Evolutionary conservation across 2,113 vertebrate species (phyloP), one percentile per base, ranked within the genome.

Genomic region (Antigone vipio): DNA sequence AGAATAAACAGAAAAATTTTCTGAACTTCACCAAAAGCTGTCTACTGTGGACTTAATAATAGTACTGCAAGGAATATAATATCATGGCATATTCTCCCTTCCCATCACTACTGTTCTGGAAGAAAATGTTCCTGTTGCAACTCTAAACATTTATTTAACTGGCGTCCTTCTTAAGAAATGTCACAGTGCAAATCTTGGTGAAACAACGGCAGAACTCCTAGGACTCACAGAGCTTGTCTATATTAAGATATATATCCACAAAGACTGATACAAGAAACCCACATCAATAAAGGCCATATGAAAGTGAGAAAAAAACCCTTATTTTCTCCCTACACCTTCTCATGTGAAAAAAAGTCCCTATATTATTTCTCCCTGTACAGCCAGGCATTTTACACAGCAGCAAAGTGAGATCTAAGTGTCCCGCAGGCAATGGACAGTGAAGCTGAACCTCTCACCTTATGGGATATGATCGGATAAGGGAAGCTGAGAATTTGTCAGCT

Each of bases 221-320:
- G 44, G 3, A n/a, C 17, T 50, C 12, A 21, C 4, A 22, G 5
- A 77, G 22, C 38, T 38, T 2, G 0, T 4, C 68, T 55, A 0
- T 21, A 16, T 30, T 67, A 59, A 81, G 44, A 79, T 5, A 60
- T 4, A 20, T 9, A 62, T 32, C 53, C 67, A 47, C 67, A 76
- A 59, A 80, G 13, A 35, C n/a, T 12, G n/a, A 62, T 9, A 5
- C 14, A 59, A 55, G 59, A 84, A 89, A 42, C 12, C 13, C 56
- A 56, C n/a, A 63, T 10, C 56, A 71, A 9, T 12, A 81, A 81
- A 84, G 22, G 19, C 42, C 59, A 50, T 1, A 4, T 14, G 6
- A n/a, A 85, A 83, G 34, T 16, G 52, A 88, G 26, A 38, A 77
- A 34, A 62, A 0, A 50, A 53, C 38, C 11, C 8, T 78, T 52